Evolutionary conservation across 2,888 invertebrate genomes (phyloP).

Genomic region (Rhodophaea formosa): DNA sequence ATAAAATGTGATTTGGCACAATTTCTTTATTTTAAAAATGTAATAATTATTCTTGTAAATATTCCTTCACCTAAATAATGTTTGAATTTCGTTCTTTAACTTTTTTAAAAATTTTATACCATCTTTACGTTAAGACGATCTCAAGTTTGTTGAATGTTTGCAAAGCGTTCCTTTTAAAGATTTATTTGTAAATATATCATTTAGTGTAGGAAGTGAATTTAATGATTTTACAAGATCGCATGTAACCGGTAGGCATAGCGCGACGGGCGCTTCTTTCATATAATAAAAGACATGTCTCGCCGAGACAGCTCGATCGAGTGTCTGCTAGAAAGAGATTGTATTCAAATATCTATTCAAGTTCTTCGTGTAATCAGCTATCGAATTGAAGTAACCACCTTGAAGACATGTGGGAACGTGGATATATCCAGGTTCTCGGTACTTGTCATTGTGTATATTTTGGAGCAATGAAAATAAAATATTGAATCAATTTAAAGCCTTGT

Average conservation of each 20-base stretch:
- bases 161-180: conserved; percentile 81
- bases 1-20: conserved; percentile 74
- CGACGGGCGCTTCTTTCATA: conserved; percentile 30
- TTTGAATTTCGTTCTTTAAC: conserved; percentile 72
- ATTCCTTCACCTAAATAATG: conserved; percentile 60
- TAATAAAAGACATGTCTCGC: conserved; percentile 54
- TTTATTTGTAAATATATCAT: conserved; percentile 79
- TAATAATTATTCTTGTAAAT: conserved; percentile 66
- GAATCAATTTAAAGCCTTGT: conserved; percentile 56
- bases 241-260: conserved; percentile 48
- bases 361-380: conserved; percentile 76
- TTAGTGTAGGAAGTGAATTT: conserved; percentile 76
- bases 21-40: conserved; percentile 54
- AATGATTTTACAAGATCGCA: conserved; percentile 71
- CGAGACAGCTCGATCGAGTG: conserved; percentile 41
- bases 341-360: conserved; percentile 70
- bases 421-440: conserved; percentile 67
- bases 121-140: conserved; percentile 81
- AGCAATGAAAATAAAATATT: conserved; percentile 79
- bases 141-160: conserved; percentile 81
- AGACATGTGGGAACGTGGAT: conserved; percentile 72
- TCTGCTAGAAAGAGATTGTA: conserved; percentile 61
- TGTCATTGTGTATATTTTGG: conserved; percentile 81
- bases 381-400: conserved; percentile 71
- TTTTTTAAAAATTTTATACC: conserved; percentile 74